These are phyloP conservation scores for Brachyhypopomus occidentalis DNA, from an alignment of 2,113 vertebrate species.

Conservation along the genomic window DNA sequence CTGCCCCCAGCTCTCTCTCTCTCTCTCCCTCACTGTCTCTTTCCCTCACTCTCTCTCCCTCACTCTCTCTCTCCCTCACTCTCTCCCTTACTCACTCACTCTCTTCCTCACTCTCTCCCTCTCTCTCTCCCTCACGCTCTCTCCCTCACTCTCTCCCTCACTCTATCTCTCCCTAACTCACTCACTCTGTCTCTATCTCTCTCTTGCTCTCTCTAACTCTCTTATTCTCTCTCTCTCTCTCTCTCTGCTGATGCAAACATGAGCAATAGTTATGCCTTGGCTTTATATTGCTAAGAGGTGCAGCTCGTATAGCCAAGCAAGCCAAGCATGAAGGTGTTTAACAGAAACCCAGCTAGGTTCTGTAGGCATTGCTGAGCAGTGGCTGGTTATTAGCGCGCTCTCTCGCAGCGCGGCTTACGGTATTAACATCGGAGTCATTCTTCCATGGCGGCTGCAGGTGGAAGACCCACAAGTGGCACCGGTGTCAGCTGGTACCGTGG, in stretches of 20 bases:
- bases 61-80: not conserved
- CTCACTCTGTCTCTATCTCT: not conserved
- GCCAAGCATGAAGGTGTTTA: not conserved
- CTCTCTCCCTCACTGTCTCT: too few species aligned
- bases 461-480: slow-evolving; percentile 98
- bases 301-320: not conserved
- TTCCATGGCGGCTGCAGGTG: slow-evolving; percentile 74
- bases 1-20: not conserved
- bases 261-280: slow-evolving; percentile 23
- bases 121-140: too few species aligned
- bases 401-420: not conserved
- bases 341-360: not conserved
- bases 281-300: not conserved
- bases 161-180: not conserved
- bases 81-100: not conserved
- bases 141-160: too few species aligned
- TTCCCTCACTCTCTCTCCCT: not conserved
- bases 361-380: not conserved
- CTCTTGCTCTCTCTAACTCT: not conserved
- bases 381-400: not conserved
- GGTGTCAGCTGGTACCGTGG: slow-evolving; percentile 95
- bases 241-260: slow-evolving; percentile 26
- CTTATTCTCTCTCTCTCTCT: not conserved
- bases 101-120: not conserved
- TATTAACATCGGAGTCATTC: not conserved